Base-by-base conservation (phyloP, 2,113 vertebrate species). In the Scomber colias region DNA sequence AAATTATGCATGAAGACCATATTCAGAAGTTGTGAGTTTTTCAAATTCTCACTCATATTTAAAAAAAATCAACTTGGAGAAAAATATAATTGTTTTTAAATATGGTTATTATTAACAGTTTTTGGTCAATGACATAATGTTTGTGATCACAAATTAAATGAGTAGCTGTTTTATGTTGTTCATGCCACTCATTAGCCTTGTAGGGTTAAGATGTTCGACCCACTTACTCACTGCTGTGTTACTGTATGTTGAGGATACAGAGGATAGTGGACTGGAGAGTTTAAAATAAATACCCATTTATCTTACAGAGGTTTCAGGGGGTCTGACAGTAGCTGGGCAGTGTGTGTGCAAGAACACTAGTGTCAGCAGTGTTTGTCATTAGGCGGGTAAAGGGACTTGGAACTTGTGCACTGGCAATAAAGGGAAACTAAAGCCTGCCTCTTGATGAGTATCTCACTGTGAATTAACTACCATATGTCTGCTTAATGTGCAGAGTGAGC, bases 201-300 rank as follows among this genome's bases (percentile, higher is more conserved):
- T 91, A 92, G 56, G 88, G 89, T 72, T 82, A 88, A 81, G 66
- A 82, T 57, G 19, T 54, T 35, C 62, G 71, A 69, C 71, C 59
- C 8, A 8, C 67, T 82, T 83, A 53, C 16, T 30, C 19, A 17
- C 59, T 46, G 72, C 65, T 61, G 35, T 79, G 30, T 75, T 80
- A 77, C 87, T 91, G 48, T 89, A 80, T 74, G 59, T 81, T 24
- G 5, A 21, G 21, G 21, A 21, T 69, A 69, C 76, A 77, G 65
- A 74, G 56, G 75, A 78, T 69, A 50, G 69, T 21, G 7, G 56
- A 77, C 77, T 57, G 51, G 66, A 60, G 35, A 21, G 79, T 87
- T 90, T 87, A 86, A 93, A 94, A 94, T 95, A 89, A 82, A 88
- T 75, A 77, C 83, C 86, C 80, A 92, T 94, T 89, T 86, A 90